Percentiles rank a stretch among this genome's conserved stretches.
Evolutionary conservation across 92 coral and sea anemone species (phyloP).

Genomic region (Blastomussa wellsi): DNA sequence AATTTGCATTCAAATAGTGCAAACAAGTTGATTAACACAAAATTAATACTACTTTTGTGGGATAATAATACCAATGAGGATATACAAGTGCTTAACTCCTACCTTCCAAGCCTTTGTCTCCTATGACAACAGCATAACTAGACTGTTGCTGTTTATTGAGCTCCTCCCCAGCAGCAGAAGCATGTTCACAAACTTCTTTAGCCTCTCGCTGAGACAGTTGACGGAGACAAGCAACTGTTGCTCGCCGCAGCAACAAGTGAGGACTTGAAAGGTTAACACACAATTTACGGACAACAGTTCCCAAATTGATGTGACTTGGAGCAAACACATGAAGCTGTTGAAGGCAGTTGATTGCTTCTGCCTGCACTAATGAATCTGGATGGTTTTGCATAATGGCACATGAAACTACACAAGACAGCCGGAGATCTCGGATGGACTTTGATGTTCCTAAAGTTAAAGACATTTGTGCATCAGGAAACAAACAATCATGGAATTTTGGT

Average conservation of each 20-base stretch:
- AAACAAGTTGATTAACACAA: neutral
- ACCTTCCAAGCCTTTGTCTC: constrained; percentile 98
- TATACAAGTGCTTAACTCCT: neutral
- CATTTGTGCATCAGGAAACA: neutral
- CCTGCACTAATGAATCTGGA: constrained; percentile 95
- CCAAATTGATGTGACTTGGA: constrained; percentile 92
- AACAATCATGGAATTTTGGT: neutral
- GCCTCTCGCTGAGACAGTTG: constrained; percentile 98
- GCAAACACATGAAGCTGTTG: constrained; percentile 99
- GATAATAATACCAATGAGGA: too few species aligned
- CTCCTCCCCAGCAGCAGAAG: constrained; percentile 89
- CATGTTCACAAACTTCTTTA: constrained; percentile 99
- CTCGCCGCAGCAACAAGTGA: constrained; percentile 92
- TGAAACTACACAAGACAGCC: constrained; percentile 90
- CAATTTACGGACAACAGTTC: constrained; percentile 90
- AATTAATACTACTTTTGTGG: neutral
- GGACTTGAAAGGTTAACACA: constrained; percentile 98
- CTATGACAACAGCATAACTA: constrained; percentile 87
- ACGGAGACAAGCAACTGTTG: constrained; percentile 96
- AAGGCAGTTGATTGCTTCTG: constrained; percentile 98
- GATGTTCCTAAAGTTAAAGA: constrained; percentile 70
- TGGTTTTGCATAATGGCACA: constrained; percentile 99
- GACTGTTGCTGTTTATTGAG: constrained; percentile 66
- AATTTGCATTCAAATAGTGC: too few species aligned
- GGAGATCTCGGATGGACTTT: constrained; percentile 78